phyloP scores from a whole-genome alignment of 92 coral and sea anemone genomes.

The Blastomussa wellsi region DNA sequence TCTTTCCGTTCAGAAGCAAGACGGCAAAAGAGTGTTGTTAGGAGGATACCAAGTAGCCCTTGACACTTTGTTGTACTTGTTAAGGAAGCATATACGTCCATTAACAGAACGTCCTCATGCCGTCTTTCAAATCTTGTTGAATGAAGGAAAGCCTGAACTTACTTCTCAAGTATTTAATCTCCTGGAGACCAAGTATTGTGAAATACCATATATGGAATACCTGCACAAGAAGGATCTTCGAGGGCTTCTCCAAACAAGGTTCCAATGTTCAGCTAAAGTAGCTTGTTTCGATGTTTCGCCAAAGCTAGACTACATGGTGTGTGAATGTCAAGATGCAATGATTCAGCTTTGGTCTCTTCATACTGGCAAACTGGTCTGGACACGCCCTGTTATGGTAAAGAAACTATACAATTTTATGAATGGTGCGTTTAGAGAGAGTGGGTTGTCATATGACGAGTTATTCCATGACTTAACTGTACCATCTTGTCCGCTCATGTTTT shows the following conservation, averaged over 20 bases:
- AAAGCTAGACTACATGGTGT: background rate
- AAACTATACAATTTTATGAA: background rate
- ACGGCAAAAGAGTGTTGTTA: no score
- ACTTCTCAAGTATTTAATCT: background rate
- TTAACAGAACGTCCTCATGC: background rate
- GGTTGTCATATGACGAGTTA: no score
- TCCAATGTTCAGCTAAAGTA: background rate
- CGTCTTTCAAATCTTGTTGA: background rate
- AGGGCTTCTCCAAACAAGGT: background rate
- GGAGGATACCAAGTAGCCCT: background rate
- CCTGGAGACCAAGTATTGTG: background rate
- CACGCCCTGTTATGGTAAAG: background rate
- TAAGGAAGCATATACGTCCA: background rate
- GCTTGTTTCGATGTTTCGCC: conserved; percentile 13
- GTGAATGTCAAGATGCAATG: background rate
- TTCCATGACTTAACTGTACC: no score
- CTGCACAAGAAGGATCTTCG: background rate
- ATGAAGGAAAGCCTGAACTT: background rate
- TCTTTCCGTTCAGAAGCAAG: background rate
- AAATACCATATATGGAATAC: conserved; percentile 1
- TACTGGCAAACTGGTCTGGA: background rate
- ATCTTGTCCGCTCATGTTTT: no score
- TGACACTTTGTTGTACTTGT: background rate
- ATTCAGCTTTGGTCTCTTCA: conserved; percentile 13
- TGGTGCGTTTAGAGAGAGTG: no score